Conservation (phyloP, 2,888 invertebrate species). For the Chironomus riparius region DNA sequence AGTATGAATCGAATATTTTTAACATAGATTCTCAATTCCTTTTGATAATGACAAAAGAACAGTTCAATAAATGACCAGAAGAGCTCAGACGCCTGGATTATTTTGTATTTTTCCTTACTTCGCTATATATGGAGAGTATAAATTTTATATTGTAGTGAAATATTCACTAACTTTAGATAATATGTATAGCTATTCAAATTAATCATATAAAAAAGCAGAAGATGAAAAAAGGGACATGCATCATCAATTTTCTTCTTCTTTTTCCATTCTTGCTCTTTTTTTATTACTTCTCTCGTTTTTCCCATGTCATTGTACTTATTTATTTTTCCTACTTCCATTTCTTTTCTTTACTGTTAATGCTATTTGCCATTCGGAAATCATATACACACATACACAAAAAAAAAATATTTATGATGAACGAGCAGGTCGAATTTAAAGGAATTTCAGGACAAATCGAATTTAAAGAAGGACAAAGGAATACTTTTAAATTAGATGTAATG, state of each 20-base stretch:
- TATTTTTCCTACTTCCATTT: background rate
- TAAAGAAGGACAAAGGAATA: slow-evolving; percentile 64
- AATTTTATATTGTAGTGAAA: background rate
- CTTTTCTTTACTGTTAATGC: background rate
- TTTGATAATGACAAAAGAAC: no score
- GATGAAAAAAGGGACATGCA: background rate
- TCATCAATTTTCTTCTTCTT: background rate
- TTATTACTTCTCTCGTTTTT: slow-evolving; percentile 14
- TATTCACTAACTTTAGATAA: background rate
- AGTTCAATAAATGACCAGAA: background rate
- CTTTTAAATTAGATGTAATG: slow-evolving; percentile 64
- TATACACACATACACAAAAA: background rate
- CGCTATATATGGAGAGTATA: background rate
- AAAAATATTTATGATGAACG: background rate
- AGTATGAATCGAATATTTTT: no score
- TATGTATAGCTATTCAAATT: background rate
- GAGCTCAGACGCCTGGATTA: background rate
- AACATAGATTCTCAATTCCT: no score
- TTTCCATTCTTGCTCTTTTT: background rate
- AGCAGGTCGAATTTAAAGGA: slow-evolving; percentile 67
- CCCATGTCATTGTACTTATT: background rate
- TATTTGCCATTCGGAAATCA: background rate
- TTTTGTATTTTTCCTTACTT: background rate
- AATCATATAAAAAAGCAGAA: slow-evolving; percentile 4
- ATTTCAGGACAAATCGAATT: slow-evolving; percentile 72